Conservation (phyloP, 2,113 vertebrate species). For the Gallinago media region DNA sequence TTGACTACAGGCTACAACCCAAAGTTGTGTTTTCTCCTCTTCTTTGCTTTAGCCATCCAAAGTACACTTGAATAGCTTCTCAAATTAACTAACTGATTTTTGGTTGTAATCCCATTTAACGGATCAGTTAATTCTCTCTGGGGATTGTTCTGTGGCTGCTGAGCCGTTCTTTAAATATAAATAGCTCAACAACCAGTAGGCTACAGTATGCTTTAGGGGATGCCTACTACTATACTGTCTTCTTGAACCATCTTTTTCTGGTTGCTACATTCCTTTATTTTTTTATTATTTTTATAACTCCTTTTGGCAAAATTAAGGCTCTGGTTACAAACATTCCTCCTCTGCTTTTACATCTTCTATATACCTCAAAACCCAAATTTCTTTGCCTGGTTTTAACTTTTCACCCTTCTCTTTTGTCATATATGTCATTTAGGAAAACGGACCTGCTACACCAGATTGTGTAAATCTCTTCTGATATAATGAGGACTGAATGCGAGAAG, state of each 20-base stretch:
- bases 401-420: neutral
- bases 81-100: neutral
- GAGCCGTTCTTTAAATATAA: neutral
- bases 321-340: neutral
- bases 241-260: neutral
- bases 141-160: neutral
- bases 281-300: neutral
- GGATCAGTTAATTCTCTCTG: neutral
- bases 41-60: neutral
- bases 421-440: neutral
- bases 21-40: neutral
- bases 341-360: neutral
- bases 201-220: neutral
- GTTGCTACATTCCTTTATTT: neutral
- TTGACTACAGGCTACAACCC: neutral
- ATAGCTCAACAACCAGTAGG: neutral
- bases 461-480: neutral
- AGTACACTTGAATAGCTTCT: neutral
- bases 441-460: neutral
- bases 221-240: neutral
- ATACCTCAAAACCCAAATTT: neutral
- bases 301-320: neutral
- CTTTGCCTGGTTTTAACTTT: neutral
- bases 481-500: neutral
- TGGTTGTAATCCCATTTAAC: accelerated